Conservation (phyloP, 2,113 vertebrate species). For the Marmota flaviventris region DNA sequence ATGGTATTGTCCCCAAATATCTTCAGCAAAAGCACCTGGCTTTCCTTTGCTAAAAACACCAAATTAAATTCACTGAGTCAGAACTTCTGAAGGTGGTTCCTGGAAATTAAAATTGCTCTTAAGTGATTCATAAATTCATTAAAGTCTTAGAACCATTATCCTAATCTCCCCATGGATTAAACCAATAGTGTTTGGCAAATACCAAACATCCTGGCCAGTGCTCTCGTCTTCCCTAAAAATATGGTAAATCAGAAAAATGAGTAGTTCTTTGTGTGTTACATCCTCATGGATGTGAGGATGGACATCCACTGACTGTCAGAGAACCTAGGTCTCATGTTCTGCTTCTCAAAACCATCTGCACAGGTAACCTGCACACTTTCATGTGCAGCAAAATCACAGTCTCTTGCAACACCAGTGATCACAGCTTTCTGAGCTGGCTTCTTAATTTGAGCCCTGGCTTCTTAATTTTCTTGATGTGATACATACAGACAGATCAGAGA, state of each 20-base stretch:
- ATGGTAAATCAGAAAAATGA: background rate
- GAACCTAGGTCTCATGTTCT: background rate
- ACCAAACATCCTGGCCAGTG: background rate
- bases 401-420: background rate
- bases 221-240: background rate
- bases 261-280: background rate
- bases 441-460: background rate
- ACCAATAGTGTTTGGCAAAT: background rate
- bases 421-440: background rate
- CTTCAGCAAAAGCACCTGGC: background rate
- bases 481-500: background rate
- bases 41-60: background rate
- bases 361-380: background rate
- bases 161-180: background rate
- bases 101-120: background rate
- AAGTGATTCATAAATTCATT: background rate
- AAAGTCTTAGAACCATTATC: background rate
- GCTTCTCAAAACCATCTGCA: background rate
- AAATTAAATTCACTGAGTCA: background rate
- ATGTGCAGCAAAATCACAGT: background rate
- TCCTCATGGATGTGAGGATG: background rate
- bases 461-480: background rate
- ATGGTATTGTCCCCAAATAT: too few relatives aligned
- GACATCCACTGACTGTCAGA: background rate
- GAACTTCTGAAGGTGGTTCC: background rate